Evolutionary conservation across 2,797 vertebrate species (phyloP).

Genomic region (Pseudocheirus occidentalis): DNA sequence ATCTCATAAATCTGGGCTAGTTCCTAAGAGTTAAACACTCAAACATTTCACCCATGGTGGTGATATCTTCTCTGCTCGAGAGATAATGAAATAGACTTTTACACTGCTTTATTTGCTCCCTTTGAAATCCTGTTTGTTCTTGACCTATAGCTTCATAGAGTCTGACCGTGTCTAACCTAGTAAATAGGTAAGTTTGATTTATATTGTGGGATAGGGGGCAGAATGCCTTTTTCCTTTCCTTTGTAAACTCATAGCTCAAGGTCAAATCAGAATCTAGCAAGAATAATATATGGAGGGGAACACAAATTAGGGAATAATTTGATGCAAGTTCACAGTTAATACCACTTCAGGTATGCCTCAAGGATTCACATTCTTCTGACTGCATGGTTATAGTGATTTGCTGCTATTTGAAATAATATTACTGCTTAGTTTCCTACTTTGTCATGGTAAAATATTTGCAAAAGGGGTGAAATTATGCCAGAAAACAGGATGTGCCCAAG

Average conservation of each 20-base stretch:
- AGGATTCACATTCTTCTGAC: not conserved
- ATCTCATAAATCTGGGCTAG: not conserved
- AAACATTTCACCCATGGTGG: not conserved
- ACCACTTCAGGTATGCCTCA: not conserved
- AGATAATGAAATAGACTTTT: not conserved
- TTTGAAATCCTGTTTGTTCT: not conserved
- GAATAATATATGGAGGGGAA: not conserved
- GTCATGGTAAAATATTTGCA: not conserved
- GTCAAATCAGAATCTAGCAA: not conserved
- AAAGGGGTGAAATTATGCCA: not conserved
- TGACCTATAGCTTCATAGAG: not conserved
- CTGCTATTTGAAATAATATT: not conserved
- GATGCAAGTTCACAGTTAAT: not conserved
- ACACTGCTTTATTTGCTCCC: not conserved
- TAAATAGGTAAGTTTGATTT: not conserved
- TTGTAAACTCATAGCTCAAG: not conserved
- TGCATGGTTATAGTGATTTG: not conserved
- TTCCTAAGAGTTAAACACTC: not conserved
- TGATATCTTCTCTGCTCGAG: not conserved
- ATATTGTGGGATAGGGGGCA: not conserved
- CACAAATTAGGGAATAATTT: not conserved
- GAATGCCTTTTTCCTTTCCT: not conserved
- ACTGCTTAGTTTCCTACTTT: not conserved
- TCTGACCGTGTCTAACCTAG: not conserved
- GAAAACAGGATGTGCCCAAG: not conserved